Conservation (phyloP, 1,140 invertebrate genomes). For the Laupala kohalensis region DNA sequence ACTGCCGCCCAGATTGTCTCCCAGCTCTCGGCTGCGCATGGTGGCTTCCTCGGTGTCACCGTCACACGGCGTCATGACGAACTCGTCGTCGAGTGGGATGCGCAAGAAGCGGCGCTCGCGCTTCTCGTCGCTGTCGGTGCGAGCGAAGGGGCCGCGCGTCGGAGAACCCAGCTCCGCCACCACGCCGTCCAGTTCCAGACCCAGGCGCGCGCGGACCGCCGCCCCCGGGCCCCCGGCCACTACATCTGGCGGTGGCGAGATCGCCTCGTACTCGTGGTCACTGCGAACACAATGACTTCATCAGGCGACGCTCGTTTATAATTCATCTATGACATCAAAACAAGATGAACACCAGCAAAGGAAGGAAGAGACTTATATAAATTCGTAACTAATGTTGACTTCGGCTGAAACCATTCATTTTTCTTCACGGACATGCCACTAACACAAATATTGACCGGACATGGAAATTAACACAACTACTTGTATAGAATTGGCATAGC, state of each 20-base stretch:
- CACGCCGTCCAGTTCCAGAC: slow-evolving; percentile 1
- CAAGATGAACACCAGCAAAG: too few relatives aligned
- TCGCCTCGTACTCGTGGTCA: slow-evolving; percentile 80
- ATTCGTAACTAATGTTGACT: too few relatives aligned
- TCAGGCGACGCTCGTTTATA: too few relatives aligned
- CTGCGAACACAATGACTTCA: slow-evolving; percentile 38
- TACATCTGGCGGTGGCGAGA: slow-evolving; percentile 28
- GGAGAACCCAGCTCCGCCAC: slow-evolving; percentile 6
- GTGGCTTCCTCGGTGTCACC: slow-evolving; percentile 13
- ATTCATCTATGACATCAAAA: too few relatives aligned
- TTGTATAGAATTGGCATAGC: too few relatives aligned
- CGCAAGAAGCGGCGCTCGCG: slow-evolving; percentile 22
- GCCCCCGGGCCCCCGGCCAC: neutral
- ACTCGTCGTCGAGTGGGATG: slow-evolving; percentile 25
- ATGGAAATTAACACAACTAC: too few relatives aligned
- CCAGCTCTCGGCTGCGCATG: slow-evolving; percentile 8
- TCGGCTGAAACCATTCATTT: too few relatives aligned
- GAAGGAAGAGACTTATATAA: too few relatives aligned
- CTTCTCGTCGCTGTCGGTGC: slow-evolving; percentile 26
- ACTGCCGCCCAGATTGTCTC: slow-evolving; percentile 12
- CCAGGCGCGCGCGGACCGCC: slow-evolving; percentile 10
- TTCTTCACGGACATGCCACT: too few relatives aligned
- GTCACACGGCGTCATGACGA: slow-evolving; percentile 25
- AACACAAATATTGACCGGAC: too few relatives aligned
- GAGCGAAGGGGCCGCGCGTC: neutral